Percentiles rank a stretch among this genome's conserved stretches.
phyloP scores from a whole-genome alignment of 2,797 vertebrate species.

The Vipera latastei region DNA sequence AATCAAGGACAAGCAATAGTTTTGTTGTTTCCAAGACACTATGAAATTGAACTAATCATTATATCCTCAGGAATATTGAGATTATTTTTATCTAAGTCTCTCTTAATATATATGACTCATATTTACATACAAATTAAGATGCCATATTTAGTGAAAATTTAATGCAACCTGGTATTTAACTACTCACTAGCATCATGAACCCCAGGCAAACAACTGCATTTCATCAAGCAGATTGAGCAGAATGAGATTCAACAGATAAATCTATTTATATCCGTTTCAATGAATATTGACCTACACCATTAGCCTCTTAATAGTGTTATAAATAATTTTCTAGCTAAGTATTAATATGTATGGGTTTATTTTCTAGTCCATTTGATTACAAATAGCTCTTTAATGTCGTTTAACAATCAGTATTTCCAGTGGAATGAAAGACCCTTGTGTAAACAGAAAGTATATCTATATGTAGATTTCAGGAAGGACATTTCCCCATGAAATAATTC shows the following conservation, averaged over 20 bases:
- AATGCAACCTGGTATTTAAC: not conserved
- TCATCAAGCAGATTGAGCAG: not conserved
- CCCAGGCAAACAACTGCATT: not conserved
- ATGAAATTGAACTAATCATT: conserved; percentile 13
- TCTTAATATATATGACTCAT: not conserved
- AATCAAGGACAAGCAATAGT: not conserved
- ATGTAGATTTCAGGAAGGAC: not conserved
- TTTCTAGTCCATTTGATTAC: not conserved
- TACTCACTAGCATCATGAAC: not conserved
- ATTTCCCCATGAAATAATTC: not conserved
- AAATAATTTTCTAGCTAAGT: not conserved
- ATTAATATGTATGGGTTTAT: not conserved
- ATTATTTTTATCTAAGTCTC: not conserved
- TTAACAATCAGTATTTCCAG: conserved; percentile 2
- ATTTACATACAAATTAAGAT: conserved; percentile 37
- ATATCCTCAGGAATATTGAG: not conserved
- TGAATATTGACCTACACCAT: not conserved
- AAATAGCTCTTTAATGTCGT: not conserved
- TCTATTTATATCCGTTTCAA: not conserved
- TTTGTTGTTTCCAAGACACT: not conserved
- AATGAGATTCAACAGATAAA: not conserved
- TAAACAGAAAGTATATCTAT: not conserved
- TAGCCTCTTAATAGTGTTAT: not conserved
- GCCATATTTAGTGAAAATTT: conserved; percentile 16
- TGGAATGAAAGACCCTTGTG: not conserved